Evolutionary conservation across 2,797 vertebrate genomes (phyloP).

Genomic region (Anabacerthia variegaticeps): DNA sequence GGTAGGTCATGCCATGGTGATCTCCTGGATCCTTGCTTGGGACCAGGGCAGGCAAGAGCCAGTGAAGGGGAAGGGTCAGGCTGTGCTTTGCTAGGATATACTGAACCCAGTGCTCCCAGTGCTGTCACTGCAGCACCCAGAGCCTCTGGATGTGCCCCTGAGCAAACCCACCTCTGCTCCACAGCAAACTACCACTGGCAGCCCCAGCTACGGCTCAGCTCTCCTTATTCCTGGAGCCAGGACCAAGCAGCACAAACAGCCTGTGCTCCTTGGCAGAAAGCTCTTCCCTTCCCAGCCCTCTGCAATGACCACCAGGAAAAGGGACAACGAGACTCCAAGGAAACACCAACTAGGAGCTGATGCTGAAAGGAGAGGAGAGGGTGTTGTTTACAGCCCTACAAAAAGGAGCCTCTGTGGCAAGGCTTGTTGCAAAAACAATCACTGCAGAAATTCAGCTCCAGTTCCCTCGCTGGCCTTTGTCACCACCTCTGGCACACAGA

Average conservation of each 20-base stretch:
- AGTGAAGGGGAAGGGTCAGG: fast-evolving
- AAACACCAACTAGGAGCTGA: neutral
- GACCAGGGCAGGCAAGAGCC: neutral
- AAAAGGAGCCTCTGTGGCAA: neutral
- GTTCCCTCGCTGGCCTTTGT: neutral
- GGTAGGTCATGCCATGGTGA: fast-evolving
- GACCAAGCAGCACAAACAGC: neutral
- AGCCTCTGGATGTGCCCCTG: fast-evolving
- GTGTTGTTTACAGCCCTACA: neutral
- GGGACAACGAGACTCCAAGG: neutral
- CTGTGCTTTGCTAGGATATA: fast-evolving
- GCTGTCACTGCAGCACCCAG: fast-evolving
- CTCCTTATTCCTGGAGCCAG: neutral
- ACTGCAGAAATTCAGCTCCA: neutral
- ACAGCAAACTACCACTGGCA: fast-evolving
- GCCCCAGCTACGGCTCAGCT: fast-evolving
- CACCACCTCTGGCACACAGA: neutral
- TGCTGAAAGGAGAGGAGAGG: neutral
- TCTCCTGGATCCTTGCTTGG: neutral
- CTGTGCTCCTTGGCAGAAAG: neutral
- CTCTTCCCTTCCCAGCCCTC: neutral
- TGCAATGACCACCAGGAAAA: too few relatives aligned
- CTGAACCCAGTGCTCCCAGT: fast-evolving
- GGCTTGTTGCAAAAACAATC: neutral
- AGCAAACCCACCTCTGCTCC: neutral